Base-by-base conservation (phyloP, 2,888 invertebrate genomes). In the Meiosimyza decipiens region DNA sequence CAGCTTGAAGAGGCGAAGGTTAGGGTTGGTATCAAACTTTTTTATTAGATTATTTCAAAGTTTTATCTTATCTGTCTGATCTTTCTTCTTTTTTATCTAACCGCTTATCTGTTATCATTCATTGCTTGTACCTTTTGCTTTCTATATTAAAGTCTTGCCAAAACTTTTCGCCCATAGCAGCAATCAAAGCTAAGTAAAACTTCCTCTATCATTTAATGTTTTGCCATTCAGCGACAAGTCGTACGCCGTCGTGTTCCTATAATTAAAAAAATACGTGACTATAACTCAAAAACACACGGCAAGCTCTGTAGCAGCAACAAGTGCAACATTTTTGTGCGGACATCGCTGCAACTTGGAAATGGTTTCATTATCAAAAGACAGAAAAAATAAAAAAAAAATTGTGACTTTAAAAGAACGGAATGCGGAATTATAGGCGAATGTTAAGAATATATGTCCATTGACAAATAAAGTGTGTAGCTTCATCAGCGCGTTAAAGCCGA, bases 341-440 rank as follows among this genome's bases (percentile, higher is more conserved):
- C 57, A 57, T 57, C 40, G 40, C 9, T 9, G 7, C 2, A 40
- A 40, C 40, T 40, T 55, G 55, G 18, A 13, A 55, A 55, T 55
- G 18, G 57, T 57, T 16, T 40, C 40, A 6, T 57, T 7, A 22
- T 28, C 22, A 9, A 22, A 22, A 57, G 12, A 12, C 18, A 22
- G 16, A 13, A 55, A 28, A 28, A 57, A 18, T 9, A 6, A 22
- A 55, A 13, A 55, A 57, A 28, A 57, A 22, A 57, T 6, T 4
- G 15, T 57, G 13, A n/a, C 57, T 28, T 59, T 59, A 69, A 69
- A 59, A 49, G 50, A 51, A 22, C 50, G 22, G 68, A 69, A 69
- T 69, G 68, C 68, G 68, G 68, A 69, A 69, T 47, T 9, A 40
- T 6, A 52, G 9, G 13, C 33, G 6, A 33, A 16, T 13, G 59